Percentiles rank a stretch among this genome's conserved stretches.
phyloP scores from a whole-genome alignment of 2,888 invertebrate species.

The Pimpla rufipes region DNA sequence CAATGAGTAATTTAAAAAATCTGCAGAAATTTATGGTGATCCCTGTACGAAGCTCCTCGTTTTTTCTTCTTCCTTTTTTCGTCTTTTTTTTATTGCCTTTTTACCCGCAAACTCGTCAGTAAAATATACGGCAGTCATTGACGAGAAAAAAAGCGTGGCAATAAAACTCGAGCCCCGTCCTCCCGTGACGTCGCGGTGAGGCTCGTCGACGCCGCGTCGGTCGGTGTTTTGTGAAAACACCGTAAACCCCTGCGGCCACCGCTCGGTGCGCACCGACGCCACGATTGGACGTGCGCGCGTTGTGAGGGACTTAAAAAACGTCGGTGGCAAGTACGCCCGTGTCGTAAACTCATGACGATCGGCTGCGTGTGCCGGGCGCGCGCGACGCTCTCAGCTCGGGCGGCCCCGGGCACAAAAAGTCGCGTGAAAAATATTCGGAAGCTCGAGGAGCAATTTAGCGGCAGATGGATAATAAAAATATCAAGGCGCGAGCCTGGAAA shows the following conservation, averaged over 20 bases:
- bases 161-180: slow-evolving; percentile 52
- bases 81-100: slow-evolving; percentile 35
- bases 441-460: background rate
- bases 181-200: slow-evolving; percentile 29
- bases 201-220: slow-evolving; percentile 5
- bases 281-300: slow-evolving; percentile 52
- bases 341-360: slow-evolving; percentile 62
- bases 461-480: background rate
- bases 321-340: background rate
- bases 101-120: slow-evolving; percentile 58
- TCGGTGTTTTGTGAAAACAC: slow-evolving; percentile 57
- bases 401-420: background rate
- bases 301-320: slow-evolving; percentile 35
- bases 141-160: slow-evolving; percentile 49
- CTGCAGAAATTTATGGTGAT: background rate
- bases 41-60: background rate
- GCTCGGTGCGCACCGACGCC: background rate
- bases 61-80: background rate
- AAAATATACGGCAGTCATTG: slow-evolving; percentile 60
- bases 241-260: slow-evolving; percentile 62
- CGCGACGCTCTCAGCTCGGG: slow-evolving; percentile 13
- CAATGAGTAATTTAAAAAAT: no score
- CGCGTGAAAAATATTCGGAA: background rate
- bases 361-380: slow-evolving; percentile 22
- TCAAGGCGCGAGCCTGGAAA: no score